Conservation (phyloP, 2,113 vertebrate species). For the Corvus hawaiiensis region DNA sequence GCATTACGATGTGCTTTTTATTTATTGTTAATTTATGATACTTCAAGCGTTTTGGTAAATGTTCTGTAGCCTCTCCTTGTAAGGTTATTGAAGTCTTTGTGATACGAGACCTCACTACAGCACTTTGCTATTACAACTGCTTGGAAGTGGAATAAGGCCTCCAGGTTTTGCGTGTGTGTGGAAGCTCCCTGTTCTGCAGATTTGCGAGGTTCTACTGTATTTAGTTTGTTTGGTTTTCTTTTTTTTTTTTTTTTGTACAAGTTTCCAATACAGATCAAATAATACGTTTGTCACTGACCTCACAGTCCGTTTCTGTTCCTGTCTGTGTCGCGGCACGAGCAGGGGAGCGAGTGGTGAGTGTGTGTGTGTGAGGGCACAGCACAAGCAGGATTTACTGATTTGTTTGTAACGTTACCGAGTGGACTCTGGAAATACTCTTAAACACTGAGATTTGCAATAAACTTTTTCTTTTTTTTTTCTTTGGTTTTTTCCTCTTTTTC, state of each 20-base stretch:
- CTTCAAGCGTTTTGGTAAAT: constrained; percentile 52
- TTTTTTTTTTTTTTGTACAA: background rate
- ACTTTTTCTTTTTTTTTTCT: constrained; percentile 13
- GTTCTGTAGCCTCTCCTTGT: constrained; percentile 31
- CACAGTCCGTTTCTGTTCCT: constrained; percentile 35
- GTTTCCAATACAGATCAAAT: constrained; percentile 50
- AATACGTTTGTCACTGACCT: constrained; percentile 59
- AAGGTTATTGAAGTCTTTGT: constrained; percentile 31
- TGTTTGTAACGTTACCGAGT: constrained; percentile 50
- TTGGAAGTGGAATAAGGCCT: constrained; percentile 37
- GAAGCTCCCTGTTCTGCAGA: constrained; percentile 52
- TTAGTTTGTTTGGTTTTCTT: background rate
- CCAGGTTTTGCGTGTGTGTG: constrained; percentile 42
- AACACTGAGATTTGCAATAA: constrained; percentile 77
- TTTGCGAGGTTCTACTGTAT: constrained; percentile 60
- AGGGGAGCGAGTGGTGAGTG: constrained; percentile 44
- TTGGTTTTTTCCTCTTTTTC: background rate
- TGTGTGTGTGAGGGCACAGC: constrained; percentile 39
- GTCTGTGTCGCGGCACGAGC: constrained; percentile 58
- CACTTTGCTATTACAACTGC: constrained; percentile 59
- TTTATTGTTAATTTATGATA: constrained; percentile 65
- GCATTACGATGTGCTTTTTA: background rate
- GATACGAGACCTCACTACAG: constrained; percentile 59
- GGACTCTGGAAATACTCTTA: constrained; percentile 70
- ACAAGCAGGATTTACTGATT: constrained; percentile 34